Percentiles rank a stretch among this genome's conserved stretches.
Evolutionary conservation across 2,888 invertebrate genomes (phyloP).

Genomic region (Leptogaster cylindrica): DNA sequence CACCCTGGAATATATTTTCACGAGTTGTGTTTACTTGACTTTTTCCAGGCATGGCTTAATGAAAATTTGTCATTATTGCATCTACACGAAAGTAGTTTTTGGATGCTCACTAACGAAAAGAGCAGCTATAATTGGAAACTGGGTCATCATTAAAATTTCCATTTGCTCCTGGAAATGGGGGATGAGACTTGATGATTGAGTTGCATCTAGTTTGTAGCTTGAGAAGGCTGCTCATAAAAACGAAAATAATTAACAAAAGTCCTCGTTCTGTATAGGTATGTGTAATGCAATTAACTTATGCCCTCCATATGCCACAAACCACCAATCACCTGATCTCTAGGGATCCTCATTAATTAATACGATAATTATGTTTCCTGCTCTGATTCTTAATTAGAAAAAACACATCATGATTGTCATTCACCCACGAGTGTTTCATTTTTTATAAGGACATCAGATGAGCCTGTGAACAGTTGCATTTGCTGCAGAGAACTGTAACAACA

Average conservation of each 20-base stretch:
- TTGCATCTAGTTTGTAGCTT: not conserved
- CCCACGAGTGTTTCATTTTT: no score
- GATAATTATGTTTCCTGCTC: conserved; percentile 34
- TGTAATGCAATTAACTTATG: conserved; percentile 25
- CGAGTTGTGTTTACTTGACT: no score
- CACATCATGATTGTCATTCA: conserved; percentile 22
- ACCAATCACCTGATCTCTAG: conserved; percentile 16
- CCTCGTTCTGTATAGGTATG: conserved; percentile 1
- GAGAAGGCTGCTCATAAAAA: not conserved
- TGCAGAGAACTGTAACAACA: no score
- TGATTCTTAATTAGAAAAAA: conserved; percentile 37
- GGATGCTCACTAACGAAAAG: not conserved
- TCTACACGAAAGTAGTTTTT: not conserved
- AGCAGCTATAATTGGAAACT: conserved; percentile 13
- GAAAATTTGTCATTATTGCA: conserved; percentile 23
- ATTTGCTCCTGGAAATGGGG: no score
- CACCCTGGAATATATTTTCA: no score
- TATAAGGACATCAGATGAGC: no score
- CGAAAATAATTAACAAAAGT: conserved; percentile 18
- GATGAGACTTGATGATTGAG: no score
- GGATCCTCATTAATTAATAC: conserved; percentile 15
- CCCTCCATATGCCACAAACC: conserved; percentile 4
- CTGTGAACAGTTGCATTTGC: no score
- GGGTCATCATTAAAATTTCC: conserved; percentile 36
- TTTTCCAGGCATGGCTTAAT: not conserved